Base-by-base conservation (phyloP, 2,888 invertebrate genomes). In the Cactoblastis cactorum region DNA sequence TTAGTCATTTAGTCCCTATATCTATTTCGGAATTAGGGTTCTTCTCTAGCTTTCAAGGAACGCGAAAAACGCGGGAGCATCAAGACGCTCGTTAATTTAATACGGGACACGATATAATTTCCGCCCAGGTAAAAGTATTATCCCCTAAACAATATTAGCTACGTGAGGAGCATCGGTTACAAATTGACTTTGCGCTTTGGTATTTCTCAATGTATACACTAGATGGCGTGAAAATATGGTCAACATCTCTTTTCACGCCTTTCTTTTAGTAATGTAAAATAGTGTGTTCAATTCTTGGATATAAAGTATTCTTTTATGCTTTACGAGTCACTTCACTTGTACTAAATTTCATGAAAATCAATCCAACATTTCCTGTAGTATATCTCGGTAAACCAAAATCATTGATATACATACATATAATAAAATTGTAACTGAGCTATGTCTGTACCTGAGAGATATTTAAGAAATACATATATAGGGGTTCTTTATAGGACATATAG, bases 91-190 rank as follows among this genome's bases (percentile, higher is more conserved):
- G 70, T 74, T 78, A 76, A 80, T 79, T 70, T 75, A 72, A 77
- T 65, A 63, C 66, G 71, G 69, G 77, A 73, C 77, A 75, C 72
- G 74, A 75, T 69, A 79, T 80, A 75, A 80, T 80, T 77, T 76
- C 68, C 68, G 57, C 67, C 59, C 80, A 80, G 81, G 79, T 80
- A 77, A 80, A 79, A 80, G 79, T 80, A 80, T 80, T 79, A 76
- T 65, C 76, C 74, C 71, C 69, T 77, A 79, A 80, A 80, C 80
- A 80, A 77, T 81, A 81, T 81, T 80, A 80, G 71, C 53, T 74
- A 81, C 81, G 81, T 81, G 81, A 74, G 65, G 17, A 28, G 81
- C 78, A 80, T 80, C 65, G 63, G 59, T 65, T 63, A 65, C 65
- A 73, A 70, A 75, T 78, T 75, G 74, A 71, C 74, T 78, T 76